Percentiles rank a stretch among this genome's conserved stretches.
These are phyloP conservation scores for Poicephalus meyeri DNA, from an alignment of 2,113 vertebrate genomes.

Conservation along the genomic window DNA sequence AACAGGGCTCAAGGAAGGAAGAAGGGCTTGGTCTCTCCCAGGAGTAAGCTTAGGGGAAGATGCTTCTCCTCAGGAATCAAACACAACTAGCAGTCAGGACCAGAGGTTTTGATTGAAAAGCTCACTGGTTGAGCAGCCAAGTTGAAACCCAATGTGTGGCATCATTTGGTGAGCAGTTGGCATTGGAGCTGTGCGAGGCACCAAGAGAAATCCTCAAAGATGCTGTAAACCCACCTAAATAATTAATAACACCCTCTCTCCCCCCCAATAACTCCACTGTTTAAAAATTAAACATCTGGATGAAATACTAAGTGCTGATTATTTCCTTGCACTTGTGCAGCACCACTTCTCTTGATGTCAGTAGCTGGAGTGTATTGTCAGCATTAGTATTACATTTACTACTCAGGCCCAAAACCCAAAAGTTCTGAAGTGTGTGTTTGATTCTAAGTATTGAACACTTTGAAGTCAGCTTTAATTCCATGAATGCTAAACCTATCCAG, in stretches of 20 bases:
- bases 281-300: slow-evolving; percentile 34
- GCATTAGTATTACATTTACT: background rate
- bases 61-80: background rate
- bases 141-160: background rate
- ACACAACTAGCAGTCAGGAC: background rate
- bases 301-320: slow-evolving; percentile 55
- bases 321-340: slow-evolving; percentile 14
- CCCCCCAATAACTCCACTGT: background rate
- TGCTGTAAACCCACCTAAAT: slow-evolving; percentile 10
- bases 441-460: background rate
- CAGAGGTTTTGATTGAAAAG: background rate
- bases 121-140: background rate
- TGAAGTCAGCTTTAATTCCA: background rate
- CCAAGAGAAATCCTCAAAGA: background rate
- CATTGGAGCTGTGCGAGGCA: background rate
- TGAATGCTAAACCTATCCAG: background rate
- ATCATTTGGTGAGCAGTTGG: background rate
- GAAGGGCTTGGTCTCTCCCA: background rate
- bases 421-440: background rate
- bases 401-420: background rate
- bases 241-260: background rate
- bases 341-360: background rate
- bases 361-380: background rate
- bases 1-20: background rate
- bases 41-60: background rate